Evolutionary conservation across 37 sponge, comb jelly and placozoan species (phyloP).

Genomic region (Aplysina aerophoba): DNA sequence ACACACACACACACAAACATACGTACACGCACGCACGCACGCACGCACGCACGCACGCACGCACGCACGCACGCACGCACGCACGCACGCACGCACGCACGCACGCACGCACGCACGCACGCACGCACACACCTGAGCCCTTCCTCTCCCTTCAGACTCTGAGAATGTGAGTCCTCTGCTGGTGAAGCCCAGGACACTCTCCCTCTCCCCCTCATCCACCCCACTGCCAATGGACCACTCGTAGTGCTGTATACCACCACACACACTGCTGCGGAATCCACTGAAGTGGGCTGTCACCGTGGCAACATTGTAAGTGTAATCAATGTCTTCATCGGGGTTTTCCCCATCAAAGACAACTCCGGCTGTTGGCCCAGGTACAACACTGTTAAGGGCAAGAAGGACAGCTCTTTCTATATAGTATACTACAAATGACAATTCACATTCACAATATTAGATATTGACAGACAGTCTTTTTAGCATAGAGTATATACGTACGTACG

Average conservation of each 20-base stretch:
- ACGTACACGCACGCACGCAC: too few relatives aligned
- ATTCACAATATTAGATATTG: too few relatives aligned
- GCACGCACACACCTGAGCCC: constrained; percentile 15
- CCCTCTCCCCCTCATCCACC: constrained; percentile 12
- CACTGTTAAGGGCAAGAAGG: constrained; percentile 35
- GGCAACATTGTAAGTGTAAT: constrained; percentile 66
- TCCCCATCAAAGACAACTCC: constrained; percentile 76
- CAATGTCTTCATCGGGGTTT: constrained; percentile 57
- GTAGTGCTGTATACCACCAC: constrained; percentile 71
- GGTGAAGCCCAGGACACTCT: constrained; percentile 61
- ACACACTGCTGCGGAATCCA: constrained; percentile 64
- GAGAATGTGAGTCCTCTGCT: constrained; percentile 46
- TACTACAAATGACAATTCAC: too few relatives aligned
- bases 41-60: background rate
- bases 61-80: background rate
- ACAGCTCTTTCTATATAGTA: too few relatives aligned
- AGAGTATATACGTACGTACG: too few relatives aligned
- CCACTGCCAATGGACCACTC: constrained; percentile 77
- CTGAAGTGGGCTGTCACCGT: constrained; percentile 66
- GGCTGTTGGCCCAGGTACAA: constrained; percentile 53
- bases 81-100: background rate
- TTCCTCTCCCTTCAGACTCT: background rate
- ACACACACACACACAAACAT: too few relatives aligned
- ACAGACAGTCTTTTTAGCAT: too few relatives aligned
- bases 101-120: background rate